phyloP scores from a whole-genome alignment of 2,888 invertebrate genomes.

The Margaritifera margaritifera region DNA sequence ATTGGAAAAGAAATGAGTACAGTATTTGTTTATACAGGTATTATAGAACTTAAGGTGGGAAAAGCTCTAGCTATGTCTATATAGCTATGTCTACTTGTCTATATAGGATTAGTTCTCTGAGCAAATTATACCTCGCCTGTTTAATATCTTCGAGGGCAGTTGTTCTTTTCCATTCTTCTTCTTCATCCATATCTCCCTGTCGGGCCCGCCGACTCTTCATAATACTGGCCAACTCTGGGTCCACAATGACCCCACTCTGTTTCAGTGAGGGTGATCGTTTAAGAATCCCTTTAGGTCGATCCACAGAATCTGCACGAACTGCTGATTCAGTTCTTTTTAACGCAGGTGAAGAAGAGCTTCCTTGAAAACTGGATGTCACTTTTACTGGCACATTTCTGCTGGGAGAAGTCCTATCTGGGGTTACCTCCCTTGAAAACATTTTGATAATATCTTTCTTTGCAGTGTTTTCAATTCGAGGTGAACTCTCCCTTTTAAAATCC shows the following conservation, averaged over 20 bases:
- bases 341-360: background rate
- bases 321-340: conserved; percentile 43
- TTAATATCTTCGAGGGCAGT: conserved; percentile 54
- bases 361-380: conserved; percentile 18
- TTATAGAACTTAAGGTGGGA: no score
- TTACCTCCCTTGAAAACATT: conserved; percentile 33
- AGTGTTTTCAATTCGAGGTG: background rate
- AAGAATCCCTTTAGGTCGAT: conserved; percentile 56
- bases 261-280: conserved; percentile 59
- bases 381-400: conserved; percentile 32
- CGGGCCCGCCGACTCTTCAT: conserved; percentile 46
- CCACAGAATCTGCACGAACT: conserved; percentile 40
- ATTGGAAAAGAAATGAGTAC: no score
- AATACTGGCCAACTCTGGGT: conserved; percentile 56
- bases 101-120: no score
- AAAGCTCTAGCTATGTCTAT: no score
- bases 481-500: background rate
- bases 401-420: conserved; percentile 31
- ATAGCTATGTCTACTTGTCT: no score
- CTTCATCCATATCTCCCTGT: conserved; percentile 42
- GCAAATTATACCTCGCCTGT: conserved; percentile 38
- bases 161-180: conserved; percentile 28
- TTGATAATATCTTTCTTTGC: conserved; percentile 9
- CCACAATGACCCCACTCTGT: conserved; percentile 49
- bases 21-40: no score